Evolutionary conservation across 2,797 vertebrate species (phyloP).

Genomic region (Discoglossus pictus): DNA sequence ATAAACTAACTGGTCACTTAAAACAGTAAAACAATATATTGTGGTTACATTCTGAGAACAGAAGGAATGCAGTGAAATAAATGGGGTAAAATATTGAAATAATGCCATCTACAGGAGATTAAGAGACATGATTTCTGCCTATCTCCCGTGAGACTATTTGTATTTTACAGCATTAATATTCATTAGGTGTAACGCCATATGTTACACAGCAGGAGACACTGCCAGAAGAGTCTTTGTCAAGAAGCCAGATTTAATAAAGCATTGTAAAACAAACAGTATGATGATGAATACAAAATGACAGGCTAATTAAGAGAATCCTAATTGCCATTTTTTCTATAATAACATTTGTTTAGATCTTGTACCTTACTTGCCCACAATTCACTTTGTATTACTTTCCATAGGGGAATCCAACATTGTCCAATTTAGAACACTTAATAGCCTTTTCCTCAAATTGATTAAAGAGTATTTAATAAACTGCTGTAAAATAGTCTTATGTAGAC

Average conservation of each 20-base stretch:
- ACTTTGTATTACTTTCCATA: conserved; percentile 32
- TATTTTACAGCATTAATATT: conserved; percentile 76
- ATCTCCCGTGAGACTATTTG: conserved; percentile 69
- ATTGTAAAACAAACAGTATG: conserved; percentile 91
- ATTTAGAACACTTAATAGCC: conserved; percentile 49
- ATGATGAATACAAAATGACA: conserved; percentile 85
- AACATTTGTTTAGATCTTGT: conserved; percentile 63
- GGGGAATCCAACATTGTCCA: conserved; percentile 36
- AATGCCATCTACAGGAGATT: conserved; percentile 68
- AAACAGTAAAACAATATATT: too few relatives aligned
- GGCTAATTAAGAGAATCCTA: conserved; percentile 75
- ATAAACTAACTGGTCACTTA: too few relatives aligned
- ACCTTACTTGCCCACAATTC: conserved; percentile 55
- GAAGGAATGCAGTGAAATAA: neutral
- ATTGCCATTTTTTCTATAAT: conserved; percentile 71
- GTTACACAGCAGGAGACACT: conserved; percentile 74
- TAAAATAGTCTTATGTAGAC: neutral
- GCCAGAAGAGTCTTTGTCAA: conserved; percentile 79
- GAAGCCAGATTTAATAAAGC: conserved; percentile 86
- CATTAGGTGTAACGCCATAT: conserved; percentile 80
- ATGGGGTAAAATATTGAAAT: conserved; percentile 55
- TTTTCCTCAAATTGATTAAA: conserved; percentile 54
- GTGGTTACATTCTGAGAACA: too few relatives aligned
- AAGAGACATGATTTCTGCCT: conserved; percentile 59
- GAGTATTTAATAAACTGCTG: conserved; percentile 55